Percentiles rank a stretch among this genome's conserved stretches.
These are phyloP conservation scores for Odiellus spinosus DNA, from an alignment of 2,888 invertebrate species.

Conservation along the genomic window DNA sequence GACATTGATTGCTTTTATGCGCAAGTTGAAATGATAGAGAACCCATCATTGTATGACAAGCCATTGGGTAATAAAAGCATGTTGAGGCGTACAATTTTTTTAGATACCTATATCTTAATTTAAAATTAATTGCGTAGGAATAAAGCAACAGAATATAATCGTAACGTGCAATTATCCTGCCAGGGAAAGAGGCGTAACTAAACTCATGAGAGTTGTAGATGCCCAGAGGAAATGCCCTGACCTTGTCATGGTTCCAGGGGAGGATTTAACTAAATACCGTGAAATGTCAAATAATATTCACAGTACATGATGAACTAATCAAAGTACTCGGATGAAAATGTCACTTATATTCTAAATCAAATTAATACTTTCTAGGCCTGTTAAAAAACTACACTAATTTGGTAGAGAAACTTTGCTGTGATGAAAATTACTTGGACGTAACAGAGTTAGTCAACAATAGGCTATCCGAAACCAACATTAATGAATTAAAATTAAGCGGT, in stretches of 20 bases:
- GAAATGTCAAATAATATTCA: constrained; percentile 54
- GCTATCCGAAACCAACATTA: not conserved
- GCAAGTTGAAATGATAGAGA: constrained; percentile 62
- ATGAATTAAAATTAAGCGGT: not conserved
- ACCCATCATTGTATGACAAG: constrained; percentile 46
- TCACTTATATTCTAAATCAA: too few species aligned
- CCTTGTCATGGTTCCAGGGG: constrained; percentile 58
- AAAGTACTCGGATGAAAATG: too few species aligned
- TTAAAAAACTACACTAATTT: constrained; percentile 47
- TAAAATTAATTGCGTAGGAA: constrained; percentile 33
- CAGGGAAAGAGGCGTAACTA: constrained; percentile 53
- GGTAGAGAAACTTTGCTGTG: constrained; percentile 66
- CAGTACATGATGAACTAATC: constrained; percentile 37
- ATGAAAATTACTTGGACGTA: constrained; percentile 71
- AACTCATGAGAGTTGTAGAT: constrained; percentile 60
- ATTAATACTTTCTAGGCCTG: constrained; percentile 38
- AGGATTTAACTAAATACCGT: constrained; percentile 64
- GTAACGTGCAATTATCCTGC: constrained; percentile 74
- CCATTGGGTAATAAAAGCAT: constrained; percentile 40
- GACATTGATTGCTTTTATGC: constrained; percentile 75
- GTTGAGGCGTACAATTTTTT: not conserved
- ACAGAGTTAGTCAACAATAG: constrained; percentile 40
- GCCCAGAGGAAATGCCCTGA: constrained; percentile 55
- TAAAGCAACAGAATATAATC: constrained; percentile 67
- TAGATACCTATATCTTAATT: not conserved